Conservation (phyloP, 2,888 invertebrate genomes). For the Nemotelus pantherinus region DNA sequence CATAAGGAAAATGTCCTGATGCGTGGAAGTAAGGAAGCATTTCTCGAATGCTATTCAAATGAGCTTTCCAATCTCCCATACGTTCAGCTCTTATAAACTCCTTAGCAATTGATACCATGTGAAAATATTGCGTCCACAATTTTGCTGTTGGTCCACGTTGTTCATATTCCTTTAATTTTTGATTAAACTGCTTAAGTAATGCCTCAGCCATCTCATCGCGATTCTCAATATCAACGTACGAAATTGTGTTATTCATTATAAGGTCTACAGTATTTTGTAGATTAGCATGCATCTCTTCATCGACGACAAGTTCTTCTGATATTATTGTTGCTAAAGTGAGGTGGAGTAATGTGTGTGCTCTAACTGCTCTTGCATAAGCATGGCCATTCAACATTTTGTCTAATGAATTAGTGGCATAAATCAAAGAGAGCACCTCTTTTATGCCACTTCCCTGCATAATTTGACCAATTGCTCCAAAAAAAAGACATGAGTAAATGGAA, state of each 20-base stretch:
- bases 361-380: slow-evolving; percentile 50
- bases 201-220: slow-evolving; percentile 54
- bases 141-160: not conserved
- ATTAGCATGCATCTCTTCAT: slow-evolving; percentile 51
- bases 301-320: slow-evolving; percentile 56
- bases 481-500: slow-evolving; percentile 59
- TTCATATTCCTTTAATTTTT: no score
- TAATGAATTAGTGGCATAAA: slow-evolving; percentile 56
- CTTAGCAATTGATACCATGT: slow-evolving; percentile 59
- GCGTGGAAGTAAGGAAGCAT: slow-evolving; percentile 61
- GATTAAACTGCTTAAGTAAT: no score
- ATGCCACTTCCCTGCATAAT: slow-evolving; percentile 62
- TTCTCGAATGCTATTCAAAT: slow-evolving; percentile 58
- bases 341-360: slow-evolving; percentile 54
- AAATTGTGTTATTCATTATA: slow-evolving; percentile 53
- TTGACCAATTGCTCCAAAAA: slow-evolving; percentile 58
- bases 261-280: not conserved
- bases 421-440: slow-evolving; percentile 55
- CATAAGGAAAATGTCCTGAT: slow-evolving; percentile 57
- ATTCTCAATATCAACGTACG: slow-evolving; percentile 58
- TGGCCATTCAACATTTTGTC: slow-evolving; percentile 57
- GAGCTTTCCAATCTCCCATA: slow-evolving; percentile 58
- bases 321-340: slow-evolving; percentile 56
- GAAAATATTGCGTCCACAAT: slow-evolving; percentile 59
- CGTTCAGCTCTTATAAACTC: slow-evolving; percentile 61